Conservation (phyloP, 2,888 invertebrate genomes). For the Rhagonycha fulva region DNA sequence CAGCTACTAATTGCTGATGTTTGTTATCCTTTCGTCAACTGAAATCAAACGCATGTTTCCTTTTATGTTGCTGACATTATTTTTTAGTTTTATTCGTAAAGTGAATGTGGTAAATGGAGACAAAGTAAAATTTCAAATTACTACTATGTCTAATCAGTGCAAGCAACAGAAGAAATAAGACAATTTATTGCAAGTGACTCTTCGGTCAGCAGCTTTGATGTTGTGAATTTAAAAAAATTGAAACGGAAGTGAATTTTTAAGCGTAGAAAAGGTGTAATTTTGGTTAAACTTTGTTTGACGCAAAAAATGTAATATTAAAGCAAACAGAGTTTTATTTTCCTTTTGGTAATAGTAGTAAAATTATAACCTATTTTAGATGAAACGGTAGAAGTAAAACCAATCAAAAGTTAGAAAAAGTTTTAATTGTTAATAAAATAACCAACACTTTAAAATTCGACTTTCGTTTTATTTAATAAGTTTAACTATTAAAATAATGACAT, state of each 20-base stretch:
- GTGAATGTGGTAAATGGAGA: background rate
- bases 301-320: background rate
- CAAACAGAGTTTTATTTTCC: background rate
- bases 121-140: background rate
- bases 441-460: background rate
- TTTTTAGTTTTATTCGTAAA: background rate
- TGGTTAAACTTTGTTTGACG: background rate
- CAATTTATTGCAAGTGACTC: background rate
- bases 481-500: conserved; percentile 2
- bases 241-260: background rate
- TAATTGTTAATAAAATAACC: background rate
- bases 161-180: background rate
- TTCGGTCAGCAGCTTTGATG: background rate
- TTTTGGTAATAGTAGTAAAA: background rate
- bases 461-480: background rate
- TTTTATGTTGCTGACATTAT: conserved; percentile 8
- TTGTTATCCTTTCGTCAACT: conserved; percentile 31
- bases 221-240: background rate
- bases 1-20: conserved; percentile 31
- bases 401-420: background rate
- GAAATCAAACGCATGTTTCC: conserved; percentile 7
- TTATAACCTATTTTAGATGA: background rate
- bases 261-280: background rate
- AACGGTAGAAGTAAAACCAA: background rate
- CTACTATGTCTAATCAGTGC: background rate